Conservation (phyloP, 2,888 invertebrate genomes). For the Tachystola acroxantha region DNA sequence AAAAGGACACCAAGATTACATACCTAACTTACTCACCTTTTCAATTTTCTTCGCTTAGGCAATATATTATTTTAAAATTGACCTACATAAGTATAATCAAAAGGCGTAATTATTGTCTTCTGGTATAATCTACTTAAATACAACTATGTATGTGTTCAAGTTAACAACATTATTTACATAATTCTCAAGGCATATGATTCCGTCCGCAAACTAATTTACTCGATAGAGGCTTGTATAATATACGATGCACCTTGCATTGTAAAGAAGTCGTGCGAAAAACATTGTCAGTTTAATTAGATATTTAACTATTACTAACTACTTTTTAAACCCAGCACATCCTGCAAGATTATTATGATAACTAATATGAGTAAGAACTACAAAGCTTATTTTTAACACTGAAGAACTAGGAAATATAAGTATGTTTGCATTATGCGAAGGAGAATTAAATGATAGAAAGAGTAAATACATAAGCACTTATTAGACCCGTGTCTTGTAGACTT, state of each 20-base stretch:
- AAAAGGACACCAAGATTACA: slow-evolving; percentile 27
- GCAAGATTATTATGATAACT: not conserved
- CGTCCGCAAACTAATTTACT: slow-evolving; percentile 7
- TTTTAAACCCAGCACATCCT: not conserved
- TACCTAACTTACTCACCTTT: not conserved
- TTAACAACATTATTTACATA: slow-evolving; percentile 9
- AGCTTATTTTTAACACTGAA: too few relatives aligned
- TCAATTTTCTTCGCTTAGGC: slow-evolving; percentile 1
- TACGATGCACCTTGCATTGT: slow-evolving; percentile 12
- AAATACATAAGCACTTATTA: too few relatives aligned
- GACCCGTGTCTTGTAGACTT: too few relatives aligned
- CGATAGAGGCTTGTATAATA: slow-evolving; percentile 3
- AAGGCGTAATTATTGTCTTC: slow-evolving; percentile 12
- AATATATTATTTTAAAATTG: slow-evolving; percentile 9
- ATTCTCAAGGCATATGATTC: slow-evolving; percentile 10
- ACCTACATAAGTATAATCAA: slow-evolving; percentile 9
- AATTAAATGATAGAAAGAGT: too few relatives aligned
- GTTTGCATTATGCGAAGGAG: too few relatives aligned
- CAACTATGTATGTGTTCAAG: slow-evolving; percentile 9
- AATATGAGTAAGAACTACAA: too few relatives aligned
- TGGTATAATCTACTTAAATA: slow-evolving; percentile 14
- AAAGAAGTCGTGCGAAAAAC: slow-evolving; percentile 10
- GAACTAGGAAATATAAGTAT: too few relatives aligned
- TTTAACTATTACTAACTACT: not conserved
- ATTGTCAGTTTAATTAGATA: not conserved